A percentile compares a stretch with the other conserved stretches of the same genome.
Evolutionary conservation across 1,140 invertebrate species (phyloP).

Genomic region (Bursaphelenchus mucronatus): DNA sequence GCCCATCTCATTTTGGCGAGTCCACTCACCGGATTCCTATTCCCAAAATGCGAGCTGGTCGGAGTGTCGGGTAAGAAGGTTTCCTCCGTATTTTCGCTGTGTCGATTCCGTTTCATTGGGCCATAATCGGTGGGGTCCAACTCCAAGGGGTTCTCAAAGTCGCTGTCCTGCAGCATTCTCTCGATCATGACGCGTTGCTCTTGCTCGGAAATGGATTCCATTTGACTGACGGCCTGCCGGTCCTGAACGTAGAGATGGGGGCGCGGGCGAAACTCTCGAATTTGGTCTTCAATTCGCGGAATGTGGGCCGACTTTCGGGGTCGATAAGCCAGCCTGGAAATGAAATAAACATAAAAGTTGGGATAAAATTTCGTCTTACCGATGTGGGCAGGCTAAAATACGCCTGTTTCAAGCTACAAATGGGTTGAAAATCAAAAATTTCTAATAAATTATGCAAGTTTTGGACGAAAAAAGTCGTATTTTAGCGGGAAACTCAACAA

Average conservation of each 20-base stretch:
- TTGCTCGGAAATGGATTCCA: slow-evolving; percentile 33
- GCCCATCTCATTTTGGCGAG: no score
- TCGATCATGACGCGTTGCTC: slow-evolving; percentile 47
- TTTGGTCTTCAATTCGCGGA: slow-evolving; percentile 84
- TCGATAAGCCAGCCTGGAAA: slow-evolving; percentile 80
- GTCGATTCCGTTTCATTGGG: slow-evolving; percentile 5
- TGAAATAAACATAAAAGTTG: no score
- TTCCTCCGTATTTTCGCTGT: slow-evolving; percentile 20
- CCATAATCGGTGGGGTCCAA: slow-evolving; percentile 39
- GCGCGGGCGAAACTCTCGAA: slow-evolving; percentile 93
- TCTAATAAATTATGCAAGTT: not conserved
- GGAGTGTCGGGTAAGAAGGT: slow-evolving; percentile 23
- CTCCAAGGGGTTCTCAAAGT: slow-evolving; percentile 38
- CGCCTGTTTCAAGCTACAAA: no score
- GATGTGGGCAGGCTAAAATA: no score
- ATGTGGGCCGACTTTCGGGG: slow-evolving; percentile 86
- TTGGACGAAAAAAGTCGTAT: not conserved
- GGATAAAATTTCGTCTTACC: slow-evolving; percentile 20
- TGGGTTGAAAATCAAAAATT: no score
- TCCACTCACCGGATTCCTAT: slow-evolving; percentile 25
- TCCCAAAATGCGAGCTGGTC: slow-evolving; percentile 9
- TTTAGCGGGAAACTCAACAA: not conserved
- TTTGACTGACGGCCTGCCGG: slow-evolving; percentile 31
- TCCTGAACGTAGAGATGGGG: slow-evolving; percentile 74
- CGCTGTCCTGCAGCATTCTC: slow-evolving; percentile 35